Evolutionary conservation across 2,888 invertebrate species (phyloP).

Genomic region (Taenaris catops): DNA sequence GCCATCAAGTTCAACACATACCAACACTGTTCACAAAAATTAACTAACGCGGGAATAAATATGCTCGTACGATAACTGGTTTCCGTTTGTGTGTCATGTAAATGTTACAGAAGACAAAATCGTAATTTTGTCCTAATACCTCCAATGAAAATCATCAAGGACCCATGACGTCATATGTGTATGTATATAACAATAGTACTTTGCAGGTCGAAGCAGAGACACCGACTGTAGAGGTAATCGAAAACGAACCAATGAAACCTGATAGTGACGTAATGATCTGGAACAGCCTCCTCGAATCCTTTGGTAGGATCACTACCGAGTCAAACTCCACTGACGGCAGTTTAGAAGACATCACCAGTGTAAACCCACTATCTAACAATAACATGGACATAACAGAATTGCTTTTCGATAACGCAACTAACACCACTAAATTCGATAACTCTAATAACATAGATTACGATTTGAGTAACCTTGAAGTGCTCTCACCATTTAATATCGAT

Average conservation of each 20-base stretch:
- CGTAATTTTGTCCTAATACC: no score
- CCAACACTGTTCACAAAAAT: background rate
- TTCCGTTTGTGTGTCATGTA: no score
- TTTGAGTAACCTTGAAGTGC: conserved; percentile 44
- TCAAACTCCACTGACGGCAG: conserved; percentile 64
- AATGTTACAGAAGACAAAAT: no score
- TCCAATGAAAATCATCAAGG: no score
- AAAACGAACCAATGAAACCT: conserved; percentile 33
- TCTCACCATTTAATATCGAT: conserved; percentile 45
- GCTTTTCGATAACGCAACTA: conserved; percentile 52
- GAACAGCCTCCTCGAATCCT: conserved; percentile 68
- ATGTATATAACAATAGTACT: conserved; percentile 9
- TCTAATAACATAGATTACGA: conserved; percentile 50
- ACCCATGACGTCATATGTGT: no score
- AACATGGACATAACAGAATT: conserved; percentile 62
- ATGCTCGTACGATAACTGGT: no score
- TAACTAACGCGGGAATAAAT: conserved; percentile 7
- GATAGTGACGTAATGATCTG: conserved; percentile 55
- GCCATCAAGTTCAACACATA: no score
- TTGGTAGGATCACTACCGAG: conserved; percentile 65
- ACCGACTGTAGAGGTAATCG: conserved; percentile 31
- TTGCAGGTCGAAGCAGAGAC: conserved; percentile 46
- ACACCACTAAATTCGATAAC: conserved; percentile 42
- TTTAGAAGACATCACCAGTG: conserved; percentile 52
- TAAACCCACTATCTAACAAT: conserved; percentile 37